A percentile compares a stretch with the other conserved stretches of the same genome.
These are phyloP conservation scores for Parus major DNA, from an alignment of 2,113 vertebrate species.

Conservation along the genomic window DNA sequence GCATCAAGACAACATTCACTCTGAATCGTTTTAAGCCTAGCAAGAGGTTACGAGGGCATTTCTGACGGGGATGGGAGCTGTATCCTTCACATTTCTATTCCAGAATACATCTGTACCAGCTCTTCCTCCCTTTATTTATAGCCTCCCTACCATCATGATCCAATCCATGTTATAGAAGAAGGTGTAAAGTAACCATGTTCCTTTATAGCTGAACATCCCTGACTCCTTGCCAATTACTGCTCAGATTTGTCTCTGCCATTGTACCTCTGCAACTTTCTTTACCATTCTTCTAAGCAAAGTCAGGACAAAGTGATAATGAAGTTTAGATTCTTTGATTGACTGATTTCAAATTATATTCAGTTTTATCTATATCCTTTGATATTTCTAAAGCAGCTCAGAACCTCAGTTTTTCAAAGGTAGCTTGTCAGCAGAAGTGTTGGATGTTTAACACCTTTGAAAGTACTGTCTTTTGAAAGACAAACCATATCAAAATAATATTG, in stretches of 20 bases:
- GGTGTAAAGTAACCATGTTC: background rate
- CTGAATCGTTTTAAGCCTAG: background rate
- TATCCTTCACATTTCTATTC: background rate
- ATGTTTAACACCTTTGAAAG: slow-evolving; percentile 43
- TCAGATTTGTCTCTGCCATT: background rate
- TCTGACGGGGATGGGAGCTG: background rate
- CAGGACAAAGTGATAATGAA: slow-evolving; percentile 33
- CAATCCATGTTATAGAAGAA: background rate
- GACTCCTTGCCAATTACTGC: background rate
- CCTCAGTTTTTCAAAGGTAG: background rate
- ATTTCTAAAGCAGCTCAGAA: slow-evolving; percentile 27
- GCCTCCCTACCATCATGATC: background rate
- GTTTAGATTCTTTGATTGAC: slow-evolving; percentile 19
- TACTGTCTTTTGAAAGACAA: slow-evolving; percentile 2
- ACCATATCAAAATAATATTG: slow-evolving; percentile 22
- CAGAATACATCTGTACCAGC: rapidly evolving
- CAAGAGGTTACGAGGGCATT: background rate
- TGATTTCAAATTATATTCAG: slow-evolving; percentile 19
- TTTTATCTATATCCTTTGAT: slow-evolving; percentile 47
- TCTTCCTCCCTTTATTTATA: background rate
- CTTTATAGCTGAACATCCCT: background rate
- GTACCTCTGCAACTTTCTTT: background rate
- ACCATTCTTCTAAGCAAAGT: background rate
- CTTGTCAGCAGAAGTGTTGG: background rate
- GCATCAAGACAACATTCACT: background rate